Percentiles rank a stretch among this genome's conserved stretches.
Evolutionary conservation across 2,113 vertebrate species (phyloP).

Genomic region (Platycercus adscitus): DNA sequence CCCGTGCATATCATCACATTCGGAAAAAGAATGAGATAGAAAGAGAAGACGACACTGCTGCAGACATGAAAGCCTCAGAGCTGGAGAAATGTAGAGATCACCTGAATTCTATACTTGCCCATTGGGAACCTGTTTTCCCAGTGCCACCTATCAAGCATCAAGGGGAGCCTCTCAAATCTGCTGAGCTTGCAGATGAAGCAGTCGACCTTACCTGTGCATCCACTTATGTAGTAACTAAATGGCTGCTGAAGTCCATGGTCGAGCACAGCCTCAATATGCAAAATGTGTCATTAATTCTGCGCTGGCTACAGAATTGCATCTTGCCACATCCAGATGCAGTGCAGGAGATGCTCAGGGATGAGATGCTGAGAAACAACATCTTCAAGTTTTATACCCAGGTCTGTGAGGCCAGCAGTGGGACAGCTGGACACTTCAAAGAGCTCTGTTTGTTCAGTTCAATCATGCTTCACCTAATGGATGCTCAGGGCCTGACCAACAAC

Average conservation of each 20-base stretch:
- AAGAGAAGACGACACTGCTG: neutral
- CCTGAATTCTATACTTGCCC: conserved; percentile 78
- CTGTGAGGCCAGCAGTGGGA: conserved; percentile 15
- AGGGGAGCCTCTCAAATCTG: neutral
- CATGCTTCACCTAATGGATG: conserved; percentile 81
- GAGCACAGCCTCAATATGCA: conserved; percentile 27
- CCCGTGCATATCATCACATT: neutral
- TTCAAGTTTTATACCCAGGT: conserved; percentile 79
- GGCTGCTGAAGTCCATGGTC: conserved; percentile 78
- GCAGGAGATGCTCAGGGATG: conserved; percentile 71
- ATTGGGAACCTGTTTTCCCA: conserved; percentile 78
- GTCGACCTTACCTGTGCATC: neutral
- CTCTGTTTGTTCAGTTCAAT: conserved; percentile 73
- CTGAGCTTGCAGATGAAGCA: neutral
- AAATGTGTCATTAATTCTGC: conserved; percentile 44
- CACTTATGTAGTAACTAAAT: conserved; percentile 69
- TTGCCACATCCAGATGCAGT: conserved; percentile 16
- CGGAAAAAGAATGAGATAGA: conserved; percentile 17
- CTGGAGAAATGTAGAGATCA: conserved; percentile 73
- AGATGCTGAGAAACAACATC: conserved; percentile 59
- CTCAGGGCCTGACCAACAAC: conserved; percentile 13
- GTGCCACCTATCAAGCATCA: rapidly evolving
- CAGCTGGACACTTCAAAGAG: neutral
- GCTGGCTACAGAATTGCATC: conserved; percentile 78
- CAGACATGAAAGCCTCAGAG: neutral